Conservation (phyloP, 2,888 invertebrate genomes). For the Hipparchia semele region DNA sequence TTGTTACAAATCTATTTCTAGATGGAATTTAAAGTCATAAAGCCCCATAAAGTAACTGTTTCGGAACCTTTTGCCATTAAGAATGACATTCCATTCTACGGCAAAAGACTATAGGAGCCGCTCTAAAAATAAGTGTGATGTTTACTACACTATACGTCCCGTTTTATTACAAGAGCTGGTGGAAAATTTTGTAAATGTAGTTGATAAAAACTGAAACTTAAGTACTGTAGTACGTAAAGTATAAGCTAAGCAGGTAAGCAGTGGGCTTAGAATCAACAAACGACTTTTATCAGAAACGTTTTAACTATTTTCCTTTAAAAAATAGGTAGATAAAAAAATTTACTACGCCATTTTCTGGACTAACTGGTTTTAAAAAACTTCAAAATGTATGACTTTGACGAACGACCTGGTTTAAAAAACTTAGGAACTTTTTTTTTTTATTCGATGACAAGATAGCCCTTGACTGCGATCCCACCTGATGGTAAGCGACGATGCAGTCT, state of each 20-base stretch:
- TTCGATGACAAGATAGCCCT: too few relatives aligned
- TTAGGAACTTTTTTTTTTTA: too few relatives aligned
- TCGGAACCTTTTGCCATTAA: constrained; percentile 43
- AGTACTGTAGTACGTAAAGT: not conserved
- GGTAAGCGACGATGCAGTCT: too few relatives aligned
- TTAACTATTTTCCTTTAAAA: too few relatives aligned
- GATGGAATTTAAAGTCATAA: constrained; percentile 36
- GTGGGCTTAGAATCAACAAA: not conserved
- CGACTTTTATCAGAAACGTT: too few relatives aligned
- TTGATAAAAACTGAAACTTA: not conserved
- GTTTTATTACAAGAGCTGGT: constrained; percentile 37
- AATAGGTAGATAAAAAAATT: too few relatives aligned
- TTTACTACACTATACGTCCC: constrained; percentile 51
- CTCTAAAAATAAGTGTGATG: constrained; percentile 60
- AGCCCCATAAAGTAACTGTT: constrained; percentile 40
- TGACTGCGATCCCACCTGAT: too few relatives aligned
- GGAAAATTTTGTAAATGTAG: not conserved
- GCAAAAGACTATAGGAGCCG: constrained; percentile 45
- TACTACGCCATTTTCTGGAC: too few relatives aligned
- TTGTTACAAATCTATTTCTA: constrained; percentile 34
- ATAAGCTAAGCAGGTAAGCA: not conserved
- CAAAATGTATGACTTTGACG: too few relatives aligned
- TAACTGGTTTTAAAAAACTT: too few relatives aligned
- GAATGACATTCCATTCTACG: constrained; percentile 47
- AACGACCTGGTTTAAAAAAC: too few relatives aligned